Evolutionary conservation across 2,113 vertebrate genomes (phyloP).

Genomic region (Alosa alosa): DNA sequence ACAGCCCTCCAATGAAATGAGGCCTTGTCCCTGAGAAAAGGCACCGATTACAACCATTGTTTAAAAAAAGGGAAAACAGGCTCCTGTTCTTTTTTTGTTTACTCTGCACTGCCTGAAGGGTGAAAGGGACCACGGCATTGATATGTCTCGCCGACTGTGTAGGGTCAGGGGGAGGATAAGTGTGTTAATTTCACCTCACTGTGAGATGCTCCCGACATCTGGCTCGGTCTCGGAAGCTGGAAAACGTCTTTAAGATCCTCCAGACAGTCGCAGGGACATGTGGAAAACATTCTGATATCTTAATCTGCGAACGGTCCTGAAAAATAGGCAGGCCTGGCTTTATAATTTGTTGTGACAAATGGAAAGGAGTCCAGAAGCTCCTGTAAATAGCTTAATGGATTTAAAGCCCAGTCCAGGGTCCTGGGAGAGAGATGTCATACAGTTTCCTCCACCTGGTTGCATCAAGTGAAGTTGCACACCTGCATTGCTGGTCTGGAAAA

Average conservation of each 20-base stretch:
- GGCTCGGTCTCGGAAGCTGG: constrained; percentile 85
- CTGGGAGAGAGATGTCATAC: background rate
- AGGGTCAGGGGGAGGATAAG: constrained; percentile 79
- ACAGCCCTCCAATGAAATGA: constrained; percentile 82
- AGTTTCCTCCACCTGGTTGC: constrained; percentile 26
- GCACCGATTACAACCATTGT: constrained; percentile 84
- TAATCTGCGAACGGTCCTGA: constrained; percentile 79
- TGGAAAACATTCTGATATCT: constrained; percentile 92
- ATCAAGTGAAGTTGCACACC: constrained; percentile 16
- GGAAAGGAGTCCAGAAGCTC: constrained; percentile 65
- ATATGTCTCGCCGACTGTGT: constrained; percentile 74
- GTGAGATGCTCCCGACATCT: constrained; percentile 84
- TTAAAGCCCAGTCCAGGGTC: constrained; percentile 21
- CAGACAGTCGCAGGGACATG: constrained; percentile 84
- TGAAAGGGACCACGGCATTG: constrained; percentile 61
- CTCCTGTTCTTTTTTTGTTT: constrained; percentile 56
- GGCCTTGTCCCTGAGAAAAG: constrained; percentile 75
- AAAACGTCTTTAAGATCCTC: constrained; percentile 93
- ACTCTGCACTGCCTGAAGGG: constrained; percentile 42
- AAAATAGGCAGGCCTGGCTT: constrained; percentile 75
- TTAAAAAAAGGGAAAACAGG: constrained; percentile 49
- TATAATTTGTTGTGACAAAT: constrained; percentile 74
- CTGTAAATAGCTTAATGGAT: constrained; percentile 50
- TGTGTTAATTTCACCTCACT: constrained; percentile 81
- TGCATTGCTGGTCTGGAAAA: background rate